Base-by-base conservation (phyloP, 53 echinoderm and acorn worm species). In the Paracentrotus lividus region DNA sequence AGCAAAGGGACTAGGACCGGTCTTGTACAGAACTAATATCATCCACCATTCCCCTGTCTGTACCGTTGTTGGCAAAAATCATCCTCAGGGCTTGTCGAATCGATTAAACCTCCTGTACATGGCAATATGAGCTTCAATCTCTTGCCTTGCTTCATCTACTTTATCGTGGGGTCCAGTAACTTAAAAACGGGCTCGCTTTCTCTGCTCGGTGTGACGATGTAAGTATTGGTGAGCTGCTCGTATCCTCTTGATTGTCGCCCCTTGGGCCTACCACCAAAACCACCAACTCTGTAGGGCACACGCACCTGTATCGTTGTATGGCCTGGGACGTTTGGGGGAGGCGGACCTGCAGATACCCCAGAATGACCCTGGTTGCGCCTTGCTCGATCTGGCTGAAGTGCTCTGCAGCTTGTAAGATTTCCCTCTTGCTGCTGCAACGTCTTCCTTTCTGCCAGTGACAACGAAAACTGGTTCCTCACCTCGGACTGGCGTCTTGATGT, bases 381-480 rank as follows among this genome's bases (percentile, higher is more conserved):
- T 51, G 98, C 98, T 58, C 98, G 67, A 98, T 98, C 95, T 98
- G 98, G 90, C 98, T 98, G 96, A 98, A 98, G 95, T 98, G 98
- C 90, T 98, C 98, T 34, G 98, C 98, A 20, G 98, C 98, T 42
- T 97, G 97, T 10, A 98, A 93, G 90, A 98, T 98, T 90, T 98
- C 98, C 36, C 97, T 87, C 93, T 97, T 97, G 97, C 97, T 12
- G 96, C 96, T 15, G 96, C 93, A 20, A 97, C 97, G 94, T 97
- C 97, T 77, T 98, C 97, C 93, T 95, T 98, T 89, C 98, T 93
- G 34, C 98, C 98, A 42, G 98, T 98, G 59, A 98, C 98, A 27
- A 98, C 98, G 84, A 98, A 98, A 42, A 97, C 93, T 13, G 98
- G 98, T 44, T 98, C 98, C 66, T 98, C 98, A 9, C 98, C 98